phyloP scores from a whole-genome alignment of 2,888 invertebrate species.

The Aradus depressus region DNA sequence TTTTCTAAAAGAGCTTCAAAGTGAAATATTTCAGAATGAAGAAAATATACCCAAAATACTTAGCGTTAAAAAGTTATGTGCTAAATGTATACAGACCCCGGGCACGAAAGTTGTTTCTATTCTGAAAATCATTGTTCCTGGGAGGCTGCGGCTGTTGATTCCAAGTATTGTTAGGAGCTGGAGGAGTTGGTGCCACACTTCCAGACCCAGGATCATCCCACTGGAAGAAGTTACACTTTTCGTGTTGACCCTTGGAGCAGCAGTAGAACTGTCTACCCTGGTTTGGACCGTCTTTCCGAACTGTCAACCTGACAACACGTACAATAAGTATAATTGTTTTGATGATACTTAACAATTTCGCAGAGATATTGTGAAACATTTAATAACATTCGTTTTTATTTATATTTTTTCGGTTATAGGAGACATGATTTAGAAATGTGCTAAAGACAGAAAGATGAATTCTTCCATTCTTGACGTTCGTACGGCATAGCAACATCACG shows the following conservation, averaged over 20 bases:
- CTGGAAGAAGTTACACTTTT: constrained; percentile 42
- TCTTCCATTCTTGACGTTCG: too few relatives aligned
- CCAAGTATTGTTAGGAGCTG: constrained; percentile 28
- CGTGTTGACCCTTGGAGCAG: constrained; percentile 48
- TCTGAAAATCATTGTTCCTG: not conserved
- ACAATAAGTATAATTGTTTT: too few relatives aligned
- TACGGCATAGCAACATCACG: too few relatives aligned
- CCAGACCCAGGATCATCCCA: constrained; percentile 40
- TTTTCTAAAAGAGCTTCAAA: too few relatives aligned
- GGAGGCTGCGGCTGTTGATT: constrained; percentile 24
- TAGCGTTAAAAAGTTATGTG: too few relatives aligned
- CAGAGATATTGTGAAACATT: too few relatives aligned
- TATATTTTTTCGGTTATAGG: too few relatives aligned
- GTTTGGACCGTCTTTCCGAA: constrained; percentile 74
- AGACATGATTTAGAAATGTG: too few relatives aligned
- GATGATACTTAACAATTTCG: not conserved
- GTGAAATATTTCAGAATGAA: not conserved
- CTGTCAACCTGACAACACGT: constrained; percentile 51
- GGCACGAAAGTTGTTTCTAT: not conserved
- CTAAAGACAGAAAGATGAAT: too few relatives aligned
- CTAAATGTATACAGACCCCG: not conserved
- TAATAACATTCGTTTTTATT: too few relatives aligned
- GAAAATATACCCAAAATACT: not conserved
- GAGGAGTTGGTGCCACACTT: constrained; percentile 25
- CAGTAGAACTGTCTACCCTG: constrained; percentile 69